Conservation (phyloP, 30 jellyfish, hydroid and myxozoan genomes). For the Mastigias papua region DNA sequence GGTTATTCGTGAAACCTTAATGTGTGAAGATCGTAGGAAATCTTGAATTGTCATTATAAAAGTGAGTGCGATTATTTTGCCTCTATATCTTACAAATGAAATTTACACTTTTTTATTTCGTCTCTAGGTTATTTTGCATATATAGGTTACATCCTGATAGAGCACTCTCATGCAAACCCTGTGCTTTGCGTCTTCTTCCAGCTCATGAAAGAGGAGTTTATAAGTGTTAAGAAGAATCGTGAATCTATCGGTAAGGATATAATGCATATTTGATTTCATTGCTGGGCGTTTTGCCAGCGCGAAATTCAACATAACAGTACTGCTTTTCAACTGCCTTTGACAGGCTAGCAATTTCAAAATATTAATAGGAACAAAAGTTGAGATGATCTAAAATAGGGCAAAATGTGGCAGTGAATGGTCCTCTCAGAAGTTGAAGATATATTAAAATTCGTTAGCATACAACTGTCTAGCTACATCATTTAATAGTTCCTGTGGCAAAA, state of each 20-base stretch:
- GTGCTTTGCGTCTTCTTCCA: constrained; percentile 74
- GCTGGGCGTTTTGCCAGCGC: background rate
- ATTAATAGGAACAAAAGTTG: background rate
- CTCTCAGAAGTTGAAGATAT: too few species aligned
- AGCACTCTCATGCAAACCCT: constrained; percentile 93
- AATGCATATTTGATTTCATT: background rate
- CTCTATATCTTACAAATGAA: too few species aligned
- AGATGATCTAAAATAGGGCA: background rate
- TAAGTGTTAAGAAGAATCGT: background rate
- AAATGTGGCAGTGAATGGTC: too few species aligned
- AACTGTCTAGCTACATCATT: too few species aligned
- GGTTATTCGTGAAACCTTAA: too few species aligned
- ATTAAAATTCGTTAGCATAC: too few species aligned
- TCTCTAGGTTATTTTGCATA: constrained; percentile 85
- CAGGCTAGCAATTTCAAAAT: background rate
- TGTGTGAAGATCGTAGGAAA: too few species aligned
- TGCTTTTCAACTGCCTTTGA: background rate
- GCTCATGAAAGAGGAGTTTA: background rate
- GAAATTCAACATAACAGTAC: background rate
- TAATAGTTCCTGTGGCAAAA: too few species aligned
- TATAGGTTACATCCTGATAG: constrained; percentile 83
- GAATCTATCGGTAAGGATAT: background rate
- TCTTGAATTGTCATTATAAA: too few species aligned
- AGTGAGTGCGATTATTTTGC: too few species aligned
- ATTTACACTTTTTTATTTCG: background rate